Evolutionary conservation across 1,140 invertebrate species (phyloP).

Genomic region (Drosophila sulfurigaster): DNA sequence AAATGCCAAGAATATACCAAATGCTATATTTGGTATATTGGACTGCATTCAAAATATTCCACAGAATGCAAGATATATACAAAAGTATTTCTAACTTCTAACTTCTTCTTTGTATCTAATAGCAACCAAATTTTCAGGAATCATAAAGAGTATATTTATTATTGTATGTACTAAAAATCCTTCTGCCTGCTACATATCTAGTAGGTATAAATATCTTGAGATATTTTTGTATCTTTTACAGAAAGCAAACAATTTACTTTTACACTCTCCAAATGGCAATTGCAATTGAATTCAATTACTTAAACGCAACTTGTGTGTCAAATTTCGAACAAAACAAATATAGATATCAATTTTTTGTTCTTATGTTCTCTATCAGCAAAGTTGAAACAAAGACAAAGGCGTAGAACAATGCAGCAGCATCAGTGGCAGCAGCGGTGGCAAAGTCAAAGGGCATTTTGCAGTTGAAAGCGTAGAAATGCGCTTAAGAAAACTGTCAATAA

Average conservation of each 20-base stretch:
- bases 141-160: too few species aligned
- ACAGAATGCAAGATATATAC: too few species aligned
- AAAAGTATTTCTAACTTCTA: too few species aligned
- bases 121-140: too few species aligned
- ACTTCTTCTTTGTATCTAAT: too few species aligned
- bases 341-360: constrained; percentile 10
- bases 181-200: neutral
- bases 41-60: too few species aligned
- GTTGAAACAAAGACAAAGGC: constrained; percentile 47
- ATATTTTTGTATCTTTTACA: constrained; percentile 19
- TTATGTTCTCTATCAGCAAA: neutral
- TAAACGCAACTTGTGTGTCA: constrained; percentile 46
- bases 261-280: neutral
- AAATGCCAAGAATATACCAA: too few species aligned
- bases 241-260: constrained; percentile 29
- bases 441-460: constrained; percentile 61
- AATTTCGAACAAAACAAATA: constrained; percentile 29
- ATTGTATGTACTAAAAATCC: too few species aligned
- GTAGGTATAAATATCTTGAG: neutral
- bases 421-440: constrained; percentile 6
- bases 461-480: constrained; percentile 63
- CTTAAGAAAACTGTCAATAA: constrained; percentile 80
- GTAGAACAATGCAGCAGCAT: constrained; percentile 23
- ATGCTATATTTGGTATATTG: too few species aligned
- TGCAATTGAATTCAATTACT: constrained; percentile 77